Conservation (phyloP, 2,113 vertebrate genomes). For the Propithecus coquereli region DNA sequence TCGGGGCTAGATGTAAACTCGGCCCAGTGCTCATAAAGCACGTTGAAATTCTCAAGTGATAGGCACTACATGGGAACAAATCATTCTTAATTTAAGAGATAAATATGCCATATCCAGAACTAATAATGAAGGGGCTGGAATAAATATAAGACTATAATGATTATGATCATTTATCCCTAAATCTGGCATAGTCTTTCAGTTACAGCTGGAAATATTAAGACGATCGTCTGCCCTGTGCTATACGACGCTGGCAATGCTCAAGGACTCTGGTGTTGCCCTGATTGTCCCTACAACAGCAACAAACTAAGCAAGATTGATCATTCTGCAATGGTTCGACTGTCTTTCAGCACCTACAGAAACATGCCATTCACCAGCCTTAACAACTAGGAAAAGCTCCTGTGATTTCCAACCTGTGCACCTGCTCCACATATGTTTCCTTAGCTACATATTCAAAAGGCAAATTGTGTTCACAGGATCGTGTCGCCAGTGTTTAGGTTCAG, state of each 20-base stretch:
- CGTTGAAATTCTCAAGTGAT: constrained; percentile 69
- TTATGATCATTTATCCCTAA: constrained; percentile 31
- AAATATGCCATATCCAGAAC: constrained; percentile 69
- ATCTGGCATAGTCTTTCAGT: constrained; percentile 27
- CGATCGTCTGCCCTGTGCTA: neutral
- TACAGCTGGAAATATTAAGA: constrained; percentile 47
- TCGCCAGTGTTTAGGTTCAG: neutral
- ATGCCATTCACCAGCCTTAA: neutral
- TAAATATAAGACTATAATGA: constrained; percentile 45
- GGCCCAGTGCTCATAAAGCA: constrained; percentile 55
- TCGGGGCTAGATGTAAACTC: constrained; percentile 48
- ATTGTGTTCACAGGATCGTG: neutral
- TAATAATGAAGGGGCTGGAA: constrained; percentile 55
- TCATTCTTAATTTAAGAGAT: constrained; percentile 72
- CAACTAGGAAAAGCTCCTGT: neutral
- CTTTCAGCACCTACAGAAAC: neutral
- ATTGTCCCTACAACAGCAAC: neutral
- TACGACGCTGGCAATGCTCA: neutral
- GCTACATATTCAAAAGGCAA: neutral
- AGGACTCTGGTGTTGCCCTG: neutral
- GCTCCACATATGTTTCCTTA: neutral
- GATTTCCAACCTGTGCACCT: neutral
- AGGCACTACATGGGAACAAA: constrained; percentile 61
- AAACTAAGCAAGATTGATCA: neutral
- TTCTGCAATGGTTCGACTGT: neutral